Evolutionary conservation across 2,113 vertebrate species (phyloP), one percentile per base, ranked within the genome.

Genomic region (Chamaea fasciata): DNA sequence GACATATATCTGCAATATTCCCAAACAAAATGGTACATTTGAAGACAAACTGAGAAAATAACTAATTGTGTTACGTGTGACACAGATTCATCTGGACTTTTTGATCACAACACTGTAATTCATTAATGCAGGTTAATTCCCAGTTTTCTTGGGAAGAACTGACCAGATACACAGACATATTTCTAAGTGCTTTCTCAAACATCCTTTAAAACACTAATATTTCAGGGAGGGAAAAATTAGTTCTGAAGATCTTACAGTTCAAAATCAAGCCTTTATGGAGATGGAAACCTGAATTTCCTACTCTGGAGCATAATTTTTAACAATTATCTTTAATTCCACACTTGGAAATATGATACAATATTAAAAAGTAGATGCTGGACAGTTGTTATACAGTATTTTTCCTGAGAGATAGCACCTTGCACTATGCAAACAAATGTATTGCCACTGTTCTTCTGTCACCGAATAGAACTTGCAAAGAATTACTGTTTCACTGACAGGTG

Each of bases 11-110:
- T 96, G 89, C 93, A 95, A 97, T 96, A 97, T 97, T 97, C 97
- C 96, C 97, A 98, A 97, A 97, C 96, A 97, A 97, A 95, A 95
- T 73, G 97, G 95, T 91, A 59, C 95, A 95, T 98, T 97, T 94
- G 96, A 97, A 94, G 97, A 96, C 97, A 97, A 97, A 97, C 94
- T 97, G 97, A 98, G 97, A 98, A 97, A 92, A 95, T 97, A 95
- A 96, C 97, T 97, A 97, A 97, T 97, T 96, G 95, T 89, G 96
- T 96, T 96, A 90, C 62, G 31, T 73, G 17, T 60, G 95, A 91
- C 94, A 89, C 89, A 91, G 33, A 84, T 90, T 95, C 90, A 94
- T 96, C 95, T 96, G 95, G 93, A 96, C 79, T 95, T 93, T 79
- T 89, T 80, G 93, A 94, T 96, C 89, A 83, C 91, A 91, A 96